Evolutionary conservation across 2,888 invertebrate genomes (phyloP), one percentile per base, ranked within the genome.

Genomic region (Drosophila emarginata): DNA sequence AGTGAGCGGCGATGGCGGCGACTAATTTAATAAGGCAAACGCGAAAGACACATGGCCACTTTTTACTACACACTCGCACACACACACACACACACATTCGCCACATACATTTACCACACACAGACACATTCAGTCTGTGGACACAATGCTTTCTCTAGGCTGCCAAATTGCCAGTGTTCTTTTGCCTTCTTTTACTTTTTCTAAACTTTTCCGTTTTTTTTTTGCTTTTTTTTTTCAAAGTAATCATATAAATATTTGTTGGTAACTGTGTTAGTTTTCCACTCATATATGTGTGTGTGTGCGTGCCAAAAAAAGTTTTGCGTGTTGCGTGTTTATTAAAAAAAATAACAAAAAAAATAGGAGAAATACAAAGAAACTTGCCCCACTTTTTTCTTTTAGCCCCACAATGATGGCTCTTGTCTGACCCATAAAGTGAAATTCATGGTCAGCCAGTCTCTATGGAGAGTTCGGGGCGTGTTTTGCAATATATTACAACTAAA

Each of bases 161-260:
- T 63, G 28, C 63, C 52, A 65, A 76, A 74, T 71, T 65, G 64
- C 51, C 56, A 66, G 56, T 67, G 37, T 73, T 58, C 62, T 60
- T 61, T 65, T 61, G 26, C 60, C 23, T 74, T 78, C 56, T 67
- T 78, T 72, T 67, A 64, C 61, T 64, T 74, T 78, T 71, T 52
- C 61, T 69, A 65, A 71, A 75, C 71, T 69, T 66, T 74, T 45
- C 4, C 62, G 56, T 23, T 74, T 76, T 56, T 64, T 78, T 74
- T 67, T 64, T 60, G 5, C 28, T 64, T 74, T 64, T 74, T 80
- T 65, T 66, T 36, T 26, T 83, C 64, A 65, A 71, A 75, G 77
- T 86, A 86, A 84, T 83, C 87, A 84, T 83, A 84, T 86, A 83
- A 83, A 83, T 80, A 83, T 84, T 77, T 73, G 62, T 69, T 68